Percentiles rank a stretch among this genome's conserved stretches.
phyloP scores from a whole-genome alignment of 2,797 vertebrate genomes.

The Falco concolor region DNA sequence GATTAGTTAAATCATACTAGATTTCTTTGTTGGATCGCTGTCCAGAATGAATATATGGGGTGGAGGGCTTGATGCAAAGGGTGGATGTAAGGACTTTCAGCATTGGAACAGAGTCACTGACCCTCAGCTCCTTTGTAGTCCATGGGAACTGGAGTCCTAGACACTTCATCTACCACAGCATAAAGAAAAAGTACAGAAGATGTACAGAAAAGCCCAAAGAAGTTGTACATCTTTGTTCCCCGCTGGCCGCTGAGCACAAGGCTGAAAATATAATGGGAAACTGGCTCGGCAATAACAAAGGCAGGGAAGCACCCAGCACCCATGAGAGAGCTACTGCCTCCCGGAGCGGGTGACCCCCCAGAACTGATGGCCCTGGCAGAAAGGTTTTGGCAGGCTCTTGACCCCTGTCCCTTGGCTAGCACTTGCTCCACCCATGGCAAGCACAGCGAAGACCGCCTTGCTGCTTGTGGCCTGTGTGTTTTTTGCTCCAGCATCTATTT shows the following conservation, averaged over 20 bases:
- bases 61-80: background rate
- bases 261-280: background rate
- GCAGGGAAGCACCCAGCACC: background rate
- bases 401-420: background rate
- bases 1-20: background rate
- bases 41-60: background rate
- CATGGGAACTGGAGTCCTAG: background rate
- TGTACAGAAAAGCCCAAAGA: background rate
- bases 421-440: fast-evolving
- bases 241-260: background rate
- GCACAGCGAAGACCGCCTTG: background rate
- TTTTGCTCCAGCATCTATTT: too few relatives aligned
- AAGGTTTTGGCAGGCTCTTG: background rate
- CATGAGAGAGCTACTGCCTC: background rate
- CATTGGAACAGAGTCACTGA: background rate
- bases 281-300: background rate
- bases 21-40: background rate
- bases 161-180: fast-evolving
- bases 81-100: background rate
- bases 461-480: background rate
- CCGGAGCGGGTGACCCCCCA: background rate
- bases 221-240: background rate
- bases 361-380: background rate
- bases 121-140: background rate
- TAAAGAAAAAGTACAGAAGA: background rate